Conservation (phyloP, 2,113 vertebrate genomes). For the Xenus cinereus region DNA sequence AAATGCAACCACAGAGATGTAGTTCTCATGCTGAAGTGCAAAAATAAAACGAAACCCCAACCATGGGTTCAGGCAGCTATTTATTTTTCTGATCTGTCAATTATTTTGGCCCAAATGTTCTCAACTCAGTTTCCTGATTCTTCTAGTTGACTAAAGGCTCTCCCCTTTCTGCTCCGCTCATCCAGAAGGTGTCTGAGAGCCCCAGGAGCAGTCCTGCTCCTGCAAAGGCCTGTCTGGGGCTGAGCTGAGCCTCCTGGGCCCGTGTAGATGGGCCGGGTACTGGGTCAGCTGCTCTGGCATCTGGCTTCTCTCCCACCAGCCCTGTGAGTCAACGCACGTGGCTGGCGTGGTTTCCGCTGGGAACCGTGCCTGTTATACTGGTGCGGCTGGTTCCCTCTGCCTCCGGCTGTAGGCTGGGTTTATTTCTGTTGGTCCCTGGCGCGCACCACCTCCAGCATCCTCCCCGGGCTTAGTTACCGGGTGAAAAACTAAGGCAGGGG, state of each 20-base stretch:
- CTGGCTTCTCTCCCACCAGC: background rate
- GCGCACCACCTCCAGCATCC: background rate
- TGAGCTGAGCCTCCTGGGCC: accelerated
- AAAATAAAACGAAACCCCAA: background rate
- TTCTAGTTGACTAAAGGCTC: background rate
- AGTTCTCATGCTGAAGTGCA: background rate
- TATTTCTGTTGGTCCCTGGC: too few species aligned
- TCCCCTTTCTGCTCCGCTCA: background rate
- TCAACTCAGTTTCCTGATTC: background rate
- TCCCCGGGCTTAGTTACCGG: accelerated
- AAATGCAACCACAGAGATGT: background rate
- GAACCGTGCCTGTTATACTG: background rate
- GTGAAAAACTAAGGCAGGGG: background rate
- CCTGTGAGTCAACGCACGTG: accelerated
- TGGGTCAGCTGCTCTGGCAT: accelerated
- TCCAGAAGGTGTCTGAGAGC: background rate
- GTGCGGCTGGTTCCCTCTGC: background rate
- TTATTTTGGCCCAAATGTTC: background rate
- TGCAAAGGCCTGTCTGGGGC: background rate
- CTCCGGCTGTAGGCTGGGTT: background rate
- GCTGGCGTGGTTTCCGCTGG: background rate
- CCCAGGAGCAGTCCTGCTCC: background rate
- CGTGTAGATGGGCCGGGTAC: accelerated
- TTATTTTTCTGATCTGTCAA: background rate
- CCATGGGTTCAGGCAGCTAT: background rate